These are phyloP conservation scores for Drosophila sulfurigaster DNA, from an alignment of 1,140 invertebrate species.

Conservation along the genomic window DNA sequence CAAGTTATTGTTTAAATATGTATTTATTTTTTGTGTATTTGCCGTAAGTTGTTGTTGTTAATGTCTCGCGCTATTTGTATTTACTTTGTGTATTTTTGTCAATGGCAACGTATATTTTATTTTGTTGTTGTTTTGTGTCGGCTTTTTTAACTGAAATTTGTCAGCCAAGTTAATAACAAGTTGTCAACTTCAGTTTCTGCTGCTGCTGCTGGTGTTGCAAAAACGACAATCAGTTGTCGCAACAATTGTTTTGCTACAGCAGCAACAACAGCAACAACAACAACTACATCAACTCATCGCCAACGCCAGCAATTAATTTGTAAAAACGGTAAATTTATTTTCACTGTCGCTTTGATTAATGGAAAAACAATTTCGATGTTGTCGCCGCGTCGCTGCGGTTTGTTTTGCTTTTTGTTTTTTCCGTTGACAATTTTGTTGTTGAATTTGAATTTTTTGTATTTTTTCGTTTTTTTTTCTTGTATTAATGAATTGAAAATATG, in stretches of 20 bases:
- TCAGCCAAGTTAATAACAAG: constrained; percentile 76
- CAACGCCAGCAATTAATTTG: constrained; percentile 52
- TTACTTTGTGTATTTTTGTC: constrained; percentile 58
- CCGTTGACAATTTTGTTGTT: constrained; percentile 41
- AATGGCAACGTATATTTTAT: constrained; percentile 42
- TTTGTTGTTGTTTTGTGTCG: constrained; percentile 27
- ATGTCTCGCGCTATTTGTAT: constrained; percentile 52
- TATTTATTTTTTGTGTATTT: constrained; percentile 44
- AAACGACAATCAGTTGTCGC: constrained; percentile 66
- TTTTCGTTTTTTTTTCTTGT: constrained; percentile 21
- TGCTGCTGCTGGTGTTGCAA: constrained; percentile 25
- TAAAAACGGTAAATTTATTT: constrained; percentile 63
- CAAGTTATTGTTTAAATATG: constrained; percentile 64
- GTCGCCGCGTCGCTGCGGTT: constrained; percentile 8
- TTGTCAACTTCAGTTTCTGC: constrained; percentile 27
- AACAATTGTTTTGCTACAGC: constrained; percentile 67
- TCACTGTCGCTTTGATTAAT: constrained; percentile 73
- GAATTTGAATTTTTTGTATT: not conserved
- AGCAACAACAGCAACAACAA: constrained; percentile 24
- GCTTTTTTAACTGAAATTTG: constrained; percentile 59
- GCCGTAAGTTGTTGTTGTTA: constrained; percentile 26
- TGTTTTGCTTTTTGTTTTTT: constrained; percentile 11
- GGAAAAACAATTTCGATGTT: constrained; percentile 65
- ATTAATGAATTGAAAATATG: constrained; percentile 69
- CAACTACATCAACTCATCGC: constrained; percentile 18